Percentiles rank a stretch among this genome's conserved stretches.
These are phyloP conservation scores for Catalaphyllia jardinei DNA, from an alignment of 64 coral and sea anemone genomes.

Conservation along the genomic window DNA sequence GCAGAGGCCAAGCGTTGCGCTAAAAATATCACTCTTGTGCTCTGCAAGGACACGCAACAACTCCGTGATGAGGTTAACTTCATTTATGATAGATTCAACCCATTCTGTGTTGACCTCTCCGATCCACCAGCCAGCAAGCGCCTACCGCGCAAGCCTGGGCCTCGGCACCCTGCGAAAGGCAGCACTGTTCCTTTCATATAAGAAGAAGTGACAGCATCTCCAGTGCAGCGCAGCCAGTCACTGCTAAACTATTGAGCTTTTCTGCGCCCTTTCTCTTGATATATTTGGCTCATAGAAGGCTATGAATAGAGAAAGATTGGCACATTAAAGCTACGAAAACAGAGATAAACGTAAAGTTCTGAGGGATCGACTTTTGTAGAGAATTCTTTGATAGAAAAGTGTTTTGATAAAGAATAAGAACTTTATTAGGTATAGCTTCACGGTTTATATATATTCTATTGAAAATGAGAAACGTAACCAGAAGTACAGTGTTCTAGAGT, in stretches of 20 bases:
- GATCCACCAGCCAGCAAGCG: neutral
- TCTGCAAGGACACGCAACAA: neutral
- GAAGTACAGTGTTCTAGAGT: too few relatives aligned
- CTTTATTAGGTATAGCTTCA: neutral
- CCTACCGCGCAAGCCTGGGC: neutral
- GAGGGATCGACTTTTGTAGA: neutral
- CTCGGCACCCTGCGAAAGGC: neutral
- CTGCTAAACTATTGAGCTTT: neutral
- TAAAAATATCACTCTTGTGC: neutral
- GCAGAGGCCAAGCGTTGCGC: neutral
- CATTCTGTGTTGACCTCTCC: neutral
- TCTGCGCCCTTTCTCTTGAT: neutral
- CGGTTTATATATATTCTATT: too few relatives aligned
- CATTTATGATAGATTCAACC: constrained; percentile 16
- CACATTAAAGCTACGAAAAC: too few relatives aligned
- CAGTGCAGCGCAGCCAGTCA: neutral
- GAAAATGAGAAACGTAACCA: too few relatives aligned
- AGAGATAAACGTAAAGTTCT: neutral
- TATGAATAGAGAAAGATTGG: too few relatives aligned
- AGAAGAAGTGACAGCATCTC: neutral
- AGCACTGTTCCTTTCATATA: too few relatives aligned
- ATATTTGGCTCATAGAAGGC: neutral
- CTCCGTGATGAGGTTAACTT: neutral
- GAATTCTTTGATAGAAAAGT: neutral
- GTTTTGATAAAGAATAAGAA: neutral